These are phyloP conservation scores for Marmota monax DNA, from an alignment of 2,113 vertebrate species.

Conservation along the genomic window DNA sequence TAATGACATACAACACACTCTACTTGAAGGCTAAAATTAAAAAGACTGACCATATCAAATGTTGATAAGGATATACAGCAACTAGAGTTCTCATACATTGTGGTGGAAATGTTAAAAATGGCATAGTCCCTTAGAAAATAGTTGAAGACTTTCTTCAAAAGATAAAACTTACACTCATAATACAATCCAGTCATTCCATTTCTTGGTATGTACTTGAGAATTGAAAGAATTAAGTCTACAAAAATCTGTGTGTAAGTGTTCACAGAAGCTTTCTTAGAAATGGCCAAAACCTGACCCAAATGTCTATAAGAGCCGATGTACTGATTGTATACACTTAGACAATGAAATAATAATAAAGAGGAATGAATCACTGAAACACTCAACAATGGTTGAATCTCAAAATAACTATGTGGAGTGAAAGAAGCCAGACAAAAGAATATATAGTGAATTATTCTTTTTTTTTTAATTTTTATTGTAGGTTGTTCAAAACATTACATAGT, in stretches of 20 bases:
- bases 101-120: neutral
- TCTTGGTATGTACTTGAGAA: neutral
- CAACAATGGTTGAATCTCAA: constrained; percentile 2
- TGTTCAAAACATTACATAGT: too few species aligned
- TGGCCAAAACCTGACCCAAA: neutral
- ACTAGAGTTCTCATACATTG: neutral
- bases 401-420: neutral
- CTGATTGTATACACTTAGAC: neutral
- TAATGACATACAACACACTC: neutral
- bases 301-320: neutral
- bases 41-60: neutral
- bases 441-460: neutral
- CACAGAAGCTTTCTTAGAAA: constrained; percentile 1
- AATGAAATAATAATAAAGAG: constrained; percentile 39
- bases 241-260: neutral
- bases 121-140: neutral
- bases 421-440: neutral
- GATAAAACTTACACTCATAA: neutral
- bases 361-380: neutral
- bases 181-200: neutral
- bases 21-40: constrained; percentile 36
- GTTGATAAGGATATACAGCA: neutral
- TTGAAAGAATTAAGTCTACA: neutral
- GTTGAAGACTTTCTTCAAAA: constrained; percentile 45
- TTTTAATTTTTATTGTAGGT: too few species aligned